A percentile compares a stretch with the other conserved stretches of the same genome.
phyloP scores from a whole-genome alignment of 2,797 vertebrate genomes.

The Cacajao melanocephalus region DNA sequence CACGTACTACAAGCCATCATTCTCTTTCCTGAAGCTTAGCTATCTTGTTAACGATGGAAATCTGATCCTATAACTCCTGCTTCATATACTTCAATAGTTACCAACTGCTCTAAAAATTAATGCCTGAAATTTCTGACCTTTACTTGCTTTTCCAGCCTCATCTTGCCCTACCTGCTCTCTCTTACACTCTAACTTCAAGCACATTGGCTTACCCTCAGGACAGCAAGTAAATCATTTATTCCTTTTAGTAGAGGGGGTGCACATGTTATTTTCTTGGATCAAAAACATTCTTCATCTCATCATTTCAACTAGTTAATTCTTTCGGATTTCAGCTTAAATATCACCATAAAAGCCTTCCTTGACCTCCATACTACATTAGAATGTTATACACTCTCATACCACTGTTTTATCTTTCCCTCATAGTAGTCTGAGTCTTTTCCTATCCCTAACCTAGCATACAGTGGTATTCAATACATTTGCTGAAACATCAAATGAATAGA shows the following conservation, averaged over 20 bases:
- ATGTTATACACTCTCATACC: neutral
- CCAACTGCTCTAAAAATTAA: neutral
- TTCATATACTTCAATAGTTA: neutral
- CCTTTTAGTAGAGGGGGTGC: neutral
- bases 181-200: neutral
- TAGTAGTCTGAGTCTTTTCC: neutral
- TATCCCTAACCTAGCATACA: neutral
- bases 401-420: neutral
- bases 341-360: neutral
- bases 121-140: neutral
- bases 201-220: neutral
- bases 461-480: neutral
- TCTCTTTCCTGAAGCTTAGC: neutral
- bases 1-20: neutral
- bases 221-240: neutral
- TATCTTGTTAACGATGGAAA: conserved; percentile 8
- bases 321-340: conserved; percentile 25
- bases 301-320: conserved; percentile 34
- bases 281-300: neutral
- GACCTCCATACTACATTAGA: neutral
- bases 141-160: neutral
- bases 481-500: neutral
- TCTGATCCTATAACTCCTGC: neutral
- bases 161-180: neutral
- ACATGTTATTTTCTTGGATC: neutral